Evolutionary conservation across 2,888 invertebrate genomes (phyloP).

Genomic region (Priocnemis perturbator): DNA sequence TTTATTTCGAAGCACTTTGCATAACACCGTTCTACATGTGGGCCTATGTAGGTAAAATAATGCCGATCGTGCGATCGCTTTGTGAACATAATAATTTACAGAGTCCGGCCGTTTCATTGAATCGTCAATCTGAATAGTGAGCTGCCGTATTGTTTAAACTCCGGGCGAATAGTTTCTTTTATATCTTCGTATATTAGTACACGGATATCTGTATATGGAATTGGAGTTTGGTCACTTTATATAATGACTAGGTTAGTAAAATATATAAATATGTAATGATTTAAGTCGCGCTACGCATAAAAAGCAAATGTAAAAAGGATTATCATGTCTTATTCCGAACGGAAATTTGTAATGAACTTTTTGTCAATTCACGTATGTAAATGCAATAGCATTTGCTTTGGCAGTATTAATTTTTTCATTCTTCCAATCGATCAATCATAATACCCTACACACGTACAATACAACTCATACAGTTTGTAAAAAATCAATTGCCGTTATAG

Average conservation of each 20-base stretch:
- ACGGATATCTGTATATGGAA: slow-evolving; percentile 3
- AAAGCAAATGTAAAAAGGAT: slow-evolving; percentile 61
- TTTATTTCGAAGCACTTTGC: slow-evolving; percentile 69
- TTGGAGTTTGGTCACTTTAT: slow-evolving; percentile 49
- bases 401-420: slow-evolving; percentile 67
- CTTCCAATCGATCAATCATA: slow-evolving; percentile 49
- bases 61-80: slow-evolving; percentile 37
- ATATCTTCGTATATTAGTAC: slow-evolving; percentile 7
- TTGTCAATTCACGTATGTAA: slow-evolving; percentile 63
- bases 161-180: slow-evolving; percentile 19
- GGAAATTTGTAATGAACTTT: slow-evolving; percentile 51
- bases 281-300: slow-evolving; percentile 54
- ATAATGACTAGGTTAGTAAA: slow-evolving; percentile 70
- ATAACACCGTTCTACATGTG: slow-evolving; percentile 67
- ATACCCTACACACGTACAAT: slow-evolving; percentile 19
- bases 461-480: slow-evolving; percentile 38
- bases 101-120: slow-evolving; percentile 24
- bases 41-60: slow-evolving; percentile 64
- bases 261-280: slow-evolving; percentile 62
- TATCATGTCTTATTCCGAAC: slow-evolving; percentile 37
- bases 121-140: slow-evolving; percentile 31
- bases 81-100: slow-evolving; percentile 26
- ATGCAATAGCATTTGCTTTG: slow-evolving; percentile 70
- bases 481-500: slow-evolving; percentile 40
- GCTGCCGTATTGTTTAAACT: slow-evolving; percentile 39